Base-by-base conservation (phyloP, 2,113 vertebrate species). In the Tonatia bakeri region DNA sequence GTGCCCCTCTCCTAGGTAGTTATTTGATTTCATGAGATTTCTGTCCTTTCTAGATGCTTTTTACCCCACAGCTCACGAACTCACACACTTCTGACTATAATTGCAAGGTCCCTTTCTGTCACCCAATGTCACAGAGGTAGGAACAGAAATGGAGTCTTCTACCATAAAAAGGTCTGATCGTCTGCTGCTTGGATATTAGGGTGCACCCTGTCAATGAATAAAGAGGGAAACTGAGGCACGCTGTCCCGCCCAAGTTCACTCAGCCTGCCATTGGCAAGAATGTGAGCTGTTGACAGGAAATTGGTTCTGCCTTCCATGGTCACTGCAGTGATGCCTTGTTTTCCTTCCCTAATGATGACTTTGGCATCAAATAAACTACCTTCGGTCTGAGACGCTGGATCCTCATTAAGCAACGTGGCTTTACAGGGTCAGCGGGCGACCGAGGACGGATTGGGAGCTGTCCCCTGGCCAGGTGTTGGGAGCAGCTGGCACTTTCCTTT, bases 401-500 rank as follows among this genome's bases (percentile, higher is more conserved):
- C 80, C 77, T 67, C 52, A 56, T 94, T 84, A 93, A 76, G 76
- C 86, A 52, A 13, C 31, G 56, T 54, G 94, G 95, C 83, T 85
- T 36, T 33, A 17, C 33, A 85, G 88, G 76, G 33, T 0, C 61
- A 56, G 15, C 15, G 31, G 61, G 90, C 31, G 92, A 96, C 69
- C 84, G 59, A 93, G 89, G 90, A 31, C 3, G 19, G 73, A 59
- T 54, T 61, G 92, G 54, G 90, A 97, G 86, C 95, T 77, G 8
- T 94, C 88, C 67, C 1, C 81, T 31, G 54, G 91, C 97, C 97
- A 97, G 97, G 96, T 97, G 91, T 92, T 96, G 54, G 61, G 33
- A 96, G 91, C 98, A 98, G 98, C 98, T 98, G 98, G 85, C 54
- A 56, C 93, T 97, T 75, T 17, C 89, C 92, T 91, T 75, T 80